phyloP scores from a whole-genome alignment of 2,888 invertebrate genomes.

The Lepidochitona cinerea region DNA sequence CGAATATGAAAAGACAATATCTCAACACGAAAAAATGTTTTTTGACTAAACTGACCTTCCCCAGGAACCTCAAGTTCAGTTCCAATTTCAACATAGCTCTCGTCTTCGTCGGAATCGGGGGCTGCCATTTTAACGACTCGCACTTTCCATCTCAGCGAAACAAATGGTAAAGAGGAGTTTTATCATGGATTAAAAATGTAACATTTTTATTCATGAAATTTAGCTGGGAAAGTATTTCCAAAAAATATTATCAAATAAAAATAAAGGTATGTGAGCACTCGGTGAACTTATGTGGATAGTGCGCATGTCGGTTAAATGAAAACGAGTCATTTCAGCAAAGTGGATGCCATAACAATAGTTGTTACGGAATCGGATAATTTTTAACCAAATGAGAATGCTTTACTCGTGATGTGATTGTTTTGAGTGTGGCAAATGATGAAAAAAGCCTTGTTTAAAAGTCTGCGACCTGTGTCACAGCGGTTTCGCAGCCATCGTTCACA shows the following conservation, averaged over 20 bases:
- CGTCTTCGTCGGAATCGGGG: conserved; percentile 56
- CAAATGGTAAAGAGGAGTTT: too few species aligned
- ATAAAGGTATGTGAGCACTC: background rate
- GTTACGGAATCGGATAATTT: background rate
- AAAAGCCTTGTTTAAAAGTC: background rate
- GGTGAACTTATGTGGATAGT: background rate
- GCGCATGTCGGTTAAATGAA: background rate
- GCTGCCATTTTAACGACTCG: conserved; percentile 34
- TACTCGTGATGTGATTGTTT: too few species aligned
- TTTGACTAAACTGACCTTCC: conserved; percentile 86
- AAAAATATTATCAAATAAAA: background rate
- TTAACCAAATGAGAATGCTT: too few species aligned
- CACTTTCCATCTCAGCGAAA: background rate
- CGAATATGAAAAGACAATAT: too few species aligned
- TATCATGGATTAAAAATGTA: too few species aligned
- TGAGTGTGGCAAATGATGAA: background rate
- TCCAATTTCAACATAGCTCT: conserved; percentile 80
- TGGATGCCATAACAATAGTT: background rate
- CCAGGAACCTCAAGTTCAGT: conserved; percentile 86
- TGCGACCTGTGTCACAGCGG: background rate
- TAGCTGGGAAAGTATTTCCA: too few species aligned
- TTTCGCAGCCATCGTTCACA: background rate
- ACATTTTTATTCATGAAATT: too few species aligned
- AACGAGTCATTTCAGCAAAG: background rate
- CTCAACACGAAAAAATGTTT: too few species aligned